Evolutionary conservation across 2,888 invertebrate genomes (phyloP), one percentile per base, ranked within the genome.

Genomic region (Zaprionus bogoriensis): DNA sequence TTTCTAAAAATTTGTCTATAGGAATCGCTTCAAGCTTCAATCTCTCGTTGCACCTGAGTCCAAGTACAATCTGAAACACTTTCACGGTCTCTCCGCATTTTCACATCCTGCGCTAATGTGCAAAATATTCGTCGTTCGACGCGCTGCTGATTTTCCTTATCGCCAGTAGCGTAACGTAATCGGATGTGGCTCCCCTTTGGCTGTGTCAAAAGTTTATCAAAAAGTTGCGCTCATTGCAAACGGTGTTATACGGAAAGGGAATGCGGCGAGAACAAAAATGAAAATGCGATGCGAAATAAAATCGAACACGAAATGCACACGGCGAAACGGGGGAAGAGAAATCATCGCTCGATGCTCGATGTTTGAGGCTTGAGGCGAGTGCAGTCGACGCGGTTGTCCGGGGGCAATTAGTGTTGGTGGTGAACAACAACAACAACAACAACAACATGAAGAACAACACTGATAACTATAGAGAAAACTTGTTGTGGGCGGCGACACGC

Each of bases 401-500:
- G 38, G 58, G 67, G 72, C 76, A 79, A 85, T 79, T 79, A 79
- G 83, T 79, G 68, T 65, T 27, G 27, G 17, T 20, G 22, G 6
- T 23, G 9, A 42, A 36, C 25, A 45, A 22, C 19, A 50, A 44
- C n/a, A n/a, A n/a, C n/a, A n/a, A n/a, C n/a, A n/a, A n/a, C n/a
- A n/a, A n/a, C n/a, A n/a, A n/a, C n/a, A n/a, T n/a, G n/a, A n/a
- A n/a, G n/a, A n/a, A n/a, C n/a, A n/a, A n/a, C n/a, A n/a, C n/a
- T n/a, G n/a, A n/a, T n/a, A n/a, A n/a, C n/a, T n/a, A n/a, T n/a
- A n/a, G n/a, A n/a, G n/a, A 67, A 65, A 85, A 85, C 44, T 85
- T 85, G 67, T 60, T 62, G 57, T 67, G 70, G 77, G 67, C 74
- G 60, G 10, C 17, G 4, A n/a, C 23, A 52, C 44, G 60, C 41